Conservation (phyloP, 2,797 vertebrate genomes). For the Alcedo atthis region DNA sequence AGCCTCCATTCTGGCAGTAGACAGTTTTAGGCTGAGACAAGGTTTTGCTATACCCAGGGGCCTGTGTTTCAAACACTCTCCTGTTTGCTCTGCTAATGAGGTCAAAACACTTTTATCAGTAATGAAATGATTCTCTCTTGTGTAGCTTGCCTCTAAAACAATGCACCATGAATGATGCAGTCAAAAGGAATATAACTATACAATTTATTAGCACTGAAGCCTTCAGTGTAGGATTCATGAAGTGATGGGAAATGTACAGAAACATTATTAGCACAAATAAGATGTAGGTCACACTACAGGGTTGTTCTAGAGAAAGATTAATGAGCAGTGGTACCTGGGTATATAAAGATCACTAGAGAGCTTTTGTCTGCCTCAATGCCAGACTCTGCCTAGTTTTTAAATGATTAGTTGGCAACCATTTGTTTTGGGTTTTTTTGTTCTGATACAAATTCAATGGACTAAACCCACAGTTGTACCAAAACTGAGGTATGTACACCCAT, state of each 20-base stretch:
- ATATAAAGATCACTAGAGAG: slow-evolving; percentile 45
- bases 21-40: slow-evolving; percentile 21
- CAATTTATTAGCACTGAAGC: neutral
- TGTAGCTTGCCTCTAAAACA: slow-evolving; percentile 38
- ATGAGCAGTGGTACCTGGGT: slow-evolving; percentile 34
- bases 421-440: neutral
- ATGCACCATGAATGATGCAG: neutral
- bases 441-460: slow-evolving; percentile 15
- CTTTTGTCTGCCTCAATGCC: slow-evolving; percentile 42
- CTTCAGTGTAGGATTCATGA: neutral
- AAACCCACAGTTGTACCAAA: neutral
- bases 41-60: slow-evolving; percentile 18
- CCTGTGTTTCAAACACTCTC: slow-evolving; percentile 30
- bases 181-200: neutral
- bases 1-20: neutral
- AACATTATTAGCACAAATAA: slow-evolving; percentile 33
- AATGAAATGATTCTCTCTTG: slow-evolving; percentile 34
- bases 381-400: slow-evolving; percentile 11
- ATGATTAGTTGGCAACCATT: slow-evolving; percentile 13
- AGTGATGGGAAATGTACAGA: slow-evolving; percentile 13
- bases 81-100: slow-evolving; percentile 63
- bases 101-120: slow-evolving; percentile 53
- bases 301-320: slow-evolving; percentile 58
- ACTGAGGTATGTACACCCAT: neutral
- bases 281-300: slow-evolving; percentile 54